phyloP scores from a whole-genome alignment of 2,113 vertebrate species.

The Laterallus jamaicensis region DNA sequence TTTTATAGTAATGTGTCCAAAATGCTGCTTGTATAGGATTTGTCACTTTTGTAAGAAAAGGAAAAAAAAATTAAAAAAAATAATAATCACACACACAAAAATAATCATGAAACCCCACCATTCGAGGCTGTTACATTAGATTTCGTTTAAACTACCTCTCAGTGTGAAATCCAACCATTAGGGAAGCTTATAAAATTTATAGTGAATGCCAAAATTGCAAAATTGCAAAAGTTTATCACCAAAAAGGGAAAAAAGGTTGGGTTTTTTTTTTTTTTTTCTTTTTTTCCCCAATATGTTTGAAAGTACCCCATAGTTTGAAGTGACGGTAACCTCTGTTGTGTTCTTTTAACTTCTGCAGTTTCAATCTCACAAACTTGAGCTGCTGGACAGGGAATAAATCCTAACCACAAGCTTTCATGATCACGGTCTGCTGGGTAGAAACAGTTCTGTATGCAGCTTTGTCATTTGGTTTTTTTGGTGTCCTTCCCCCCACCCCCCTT shows the following conservation, averaged over 20 bases:
- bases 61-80: constrained; percentile 40
- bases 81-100: background rate
- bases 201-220: constrained; percentile 75
- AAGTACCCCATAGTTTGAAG: constrained; percentile 38
- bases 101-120: background rate
- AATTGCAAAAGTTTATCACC: constrained; percentile 66
- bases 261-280: background rate
- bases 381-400: constrained; percentile 64
- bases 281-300: constrained; percentile 5
- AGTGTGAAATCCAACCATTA: constrained; percentile 61
- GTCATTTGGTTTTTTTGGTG: background rate
- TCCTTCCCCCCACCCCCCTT: too few species aligned
- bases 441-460: constrained; percentile 60
- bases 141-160: constrained; percentile 82
- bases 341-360: constrained; percentile 58
- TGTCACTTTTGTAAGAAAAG: constrained; percentile 71
- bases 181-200: constrained; percentile 36
- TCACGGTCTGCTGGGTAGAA: constrained; percentile 39
- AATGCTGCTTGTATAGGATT: constrained; percentile 73
- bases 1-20: constrained; percentile 61
- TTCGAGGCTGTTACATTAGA: constrained; percentile 43
- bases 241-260: constrained; percentile 31
- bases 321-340: constrained; percentile 21
- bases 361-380: constrained; percentile 17
- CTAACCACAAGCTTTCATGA: constrained; percentile 63